Evolutionary conservation across 2,888 invertebrate species (phyloP).

Genomic region (Latheticus oryzae): DNA sequence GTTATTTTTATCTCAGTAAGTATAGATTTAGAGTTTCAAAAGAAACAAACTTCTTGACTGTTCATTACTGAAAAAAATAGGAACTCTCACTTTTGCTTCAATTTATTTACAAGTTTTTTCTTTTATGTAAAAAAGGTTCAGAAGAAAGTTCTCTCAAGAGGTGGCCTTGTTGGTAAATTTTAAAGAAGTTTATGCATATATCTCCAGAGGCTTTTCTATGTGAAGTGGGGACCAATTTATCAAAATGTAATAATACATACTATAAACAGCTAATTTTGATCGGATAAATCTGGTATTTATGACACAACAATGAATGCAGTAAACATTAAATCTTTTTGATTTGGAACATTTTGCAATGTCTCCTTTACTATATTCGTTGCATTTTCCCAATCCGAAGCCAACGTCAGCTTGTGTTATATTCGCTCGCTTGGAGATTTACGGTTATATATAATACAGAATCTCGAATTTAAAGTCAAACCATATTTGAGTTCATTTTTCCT

Average conservation of each 20-base stretch:
- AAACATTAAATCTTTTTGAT: too few species aligned
- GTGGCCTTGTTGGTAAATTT: conserved; percentile 20
- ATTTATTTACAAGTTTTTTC: conserved; percentile 17
- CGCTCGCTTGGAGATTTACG: conserved; percentile 34
- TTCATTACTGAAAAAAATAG: conserved; percentile 7
- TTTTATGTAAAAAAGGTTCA: background rate
- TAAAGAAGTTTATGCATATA: conserved; percentile 8
- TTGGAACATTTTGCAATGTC: conserved; percentile 32
- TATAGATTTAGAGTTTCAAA: too few species aligned
- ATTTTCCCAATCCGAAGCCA: conserved; percentile 30
- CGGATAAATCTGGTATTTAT: too few species aligned
- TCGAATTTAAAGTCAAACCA: conserved; percentile 14
- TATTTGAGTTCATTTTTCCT: conserved; percentile 10
- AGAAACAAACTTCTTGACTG: too few species aligned
- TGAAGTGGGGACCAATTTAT: too few species aligned
- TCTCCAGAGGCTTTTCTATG: conserved; percentile 4
- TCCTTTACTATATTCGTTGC: conserved; percentile 34
- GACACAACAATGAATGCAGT: too few species aligned
- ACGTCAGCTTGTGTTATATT: conserved; percentile 26
- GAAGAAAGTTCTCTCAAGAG: conserved; percentile 6
- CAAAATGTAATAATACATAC: too few species aligned
- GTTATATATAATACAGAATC: conserved; percentile 30
- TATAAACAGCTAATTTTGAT: too few species aligned
- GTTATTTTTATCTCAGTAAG: too few species aligned
- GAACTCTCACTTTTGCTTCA: conserved; percentile 11